phyloP scores from a whole-genome alignment of 2,797 vertebrate species.

The Otus scops region DNA sequence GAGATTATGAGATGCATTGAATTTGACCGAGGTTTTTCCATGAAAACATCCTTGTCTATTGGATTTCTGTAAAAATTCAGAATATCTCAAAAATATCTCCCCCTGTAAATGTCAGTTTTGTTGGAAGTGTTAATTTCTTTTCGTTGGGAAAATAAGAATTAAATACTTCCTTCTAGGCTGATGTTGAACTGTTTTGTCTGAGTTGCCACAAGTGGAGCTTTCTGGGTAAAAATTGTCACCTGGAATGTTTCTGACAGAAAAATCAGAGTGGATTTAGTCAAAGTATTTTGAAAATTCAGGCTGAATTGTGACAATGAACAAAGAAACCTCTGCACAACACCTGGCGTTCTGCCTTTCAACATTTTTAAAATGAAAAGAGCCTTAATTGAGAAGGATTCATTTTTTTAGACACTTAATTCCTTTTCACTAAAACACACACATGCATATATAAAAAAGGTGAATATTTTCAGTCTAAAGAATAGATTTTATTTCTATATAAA shows the following conservation, averaged over 20 bases:
- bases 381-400: constrained; percentile 16
- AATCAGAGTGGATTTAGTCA: constrained; percentile 45
- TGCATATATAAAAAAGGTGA: rapidly evolving
- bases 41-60: not conserved
- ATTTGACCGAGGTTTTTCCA: not conserved
- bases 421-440: not conserved
- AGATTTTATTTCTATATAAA: not conserved
- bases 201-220: constrained; percentile 23
- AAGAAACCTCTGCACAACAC: constrained; percentile 44
- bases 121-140: not conserved
- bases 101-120: not conserved
- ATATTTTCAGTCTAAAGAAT: not conserved
- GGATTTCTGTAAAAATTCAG: not conserved
- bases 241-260: constrained; percentile 37
- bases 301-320: constrained; percentile 45
- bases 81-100: not conserved
- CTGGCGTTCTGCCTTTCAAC: constrained; percentile 3
- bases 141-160: not conserved
- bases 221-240: constrained; percentile 35
- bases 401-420: not conserved
- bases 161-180: not conserved
- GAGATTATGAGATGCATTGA: not conserved
- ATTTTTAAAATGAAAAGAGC: not conserved
- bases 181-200: constrained; percentile 13
- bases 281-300: constrained; percentile 35